Conservation (phyloP, 2,888 invertebrate species). For the Cosmopolites sordidus region DNA sequence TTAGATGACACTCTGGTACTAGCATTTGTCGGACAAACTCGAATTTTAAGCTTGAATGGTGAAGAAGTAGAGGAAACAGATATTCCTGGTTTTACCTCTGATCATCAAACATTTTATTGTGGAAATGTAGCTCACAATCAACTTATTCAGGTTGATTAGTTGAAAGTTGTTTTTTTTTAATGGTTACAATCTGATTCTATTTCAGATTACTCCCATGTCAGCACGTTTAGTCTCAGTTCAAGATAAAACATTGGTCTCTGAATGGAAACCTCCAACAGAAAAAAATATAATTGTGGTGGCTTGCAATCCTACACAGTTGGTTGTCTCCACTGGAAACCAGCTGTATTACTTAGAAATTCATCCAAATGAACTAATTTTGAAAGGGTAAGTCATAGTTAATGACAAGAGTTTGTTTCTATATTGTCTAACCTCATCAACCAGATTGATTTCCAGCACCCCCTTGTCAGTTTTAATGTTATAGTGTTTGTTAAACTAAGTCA, state of each 20-base stretch:
- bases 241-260: constrained; percentile 61
- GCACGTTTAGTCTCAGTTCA: constrained; percentile 68
- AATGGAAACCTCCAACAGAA: constrained; percentile 69
- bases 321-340: constrained; percentile 83
- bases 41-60: constrained; percentile 82
- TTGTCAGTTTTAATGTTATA: no score
- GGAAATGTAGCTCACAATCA: constrained; percentile 84
- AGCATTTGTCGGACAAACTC: constrained; percentile 95
- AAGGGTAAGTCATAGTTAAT: constrained; percentile 50
- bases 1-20: constrained; percentile 87
- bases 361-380: constrained; percentile 59
- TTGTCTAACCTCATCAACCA: no score
- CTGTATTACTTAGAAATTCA: constrained; percentile 77
- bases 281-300: constrained; percentile 84
- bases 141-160: constrained; percentile 53
- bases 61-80: constrained; percentile 99
- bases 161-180: neutral
- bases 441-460: no score
- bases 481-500: neutral
- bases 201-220: constrained; percentile 63
- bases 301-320: constrained; percentile 70
- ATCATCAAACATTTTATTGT: constrained; percentile 91
- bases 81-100: constrained; percentile 83
- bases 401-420: no score
- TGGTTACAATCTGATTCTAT: neutral